phyloP scores from a whole-genome alignment of 2,113 vertebrate genomes.

The Capra hircus region DNA sequence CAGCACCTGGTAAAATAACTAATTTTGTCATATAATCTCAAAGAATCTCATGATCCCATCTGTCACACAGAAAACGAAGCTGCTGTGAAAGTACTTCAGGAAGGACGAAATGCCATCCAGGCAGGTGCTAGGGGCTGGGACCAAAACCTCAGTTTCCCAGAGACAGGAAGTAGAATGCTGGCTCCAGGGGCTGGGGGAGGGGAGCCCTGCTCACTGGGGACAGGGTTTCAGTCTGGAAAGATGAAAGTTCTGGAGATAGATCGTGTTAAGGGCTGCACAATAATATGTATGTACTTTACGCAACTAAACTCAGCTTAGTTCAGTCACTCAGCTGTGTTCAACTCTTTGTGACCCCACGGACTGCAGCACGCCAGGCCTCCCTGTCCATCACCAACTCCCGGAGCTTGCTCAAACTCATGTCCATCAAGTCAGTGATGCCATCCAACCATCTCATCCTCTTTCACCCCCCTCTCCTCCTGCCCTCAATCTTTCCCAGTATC shows the following conservation, averaged over 20 bases:
- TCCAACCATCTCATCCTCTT: background rate
- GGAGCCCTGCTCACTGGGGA: background rate
- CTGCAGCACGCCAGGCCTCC: background rate
- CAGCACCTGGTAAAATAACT: background rate
- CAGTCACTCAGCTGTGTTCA: rapidly evolving
- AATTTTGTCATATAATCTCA: background rate
- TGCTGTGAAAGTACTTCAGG: too few species aligned
- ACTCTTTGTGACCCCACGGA: background rate
- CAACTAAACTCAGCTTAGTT: background rate
- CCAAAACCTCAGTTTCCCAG: rapidly evolving
- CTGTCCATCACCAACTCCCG: background rate
- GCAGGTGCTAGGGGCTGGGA: rapidly evolving
- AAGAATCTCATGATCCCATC: background rate
- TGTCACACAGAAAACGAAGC: background rate
- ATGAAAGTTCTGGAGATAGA: background rate
- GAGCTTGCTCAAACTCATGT: background rate
- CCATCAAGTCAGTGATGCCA: background rate
- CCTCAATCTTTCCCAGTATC: background rate
- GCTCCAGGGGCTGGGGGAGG: background rate
- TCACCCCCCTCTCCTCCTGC: background rate
- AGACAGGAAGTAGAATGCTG: background rate
- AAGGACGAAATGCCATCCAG: rapidly evolving
- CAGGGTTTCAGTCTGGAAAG: background rate
- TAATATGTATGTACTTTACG: background rate
- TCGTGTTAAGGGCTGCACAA: background rate